Evolutionary conservation across 2,113 vertebrate species (phyloP).

Genomic region (Struthidea cinerea): DNA sequence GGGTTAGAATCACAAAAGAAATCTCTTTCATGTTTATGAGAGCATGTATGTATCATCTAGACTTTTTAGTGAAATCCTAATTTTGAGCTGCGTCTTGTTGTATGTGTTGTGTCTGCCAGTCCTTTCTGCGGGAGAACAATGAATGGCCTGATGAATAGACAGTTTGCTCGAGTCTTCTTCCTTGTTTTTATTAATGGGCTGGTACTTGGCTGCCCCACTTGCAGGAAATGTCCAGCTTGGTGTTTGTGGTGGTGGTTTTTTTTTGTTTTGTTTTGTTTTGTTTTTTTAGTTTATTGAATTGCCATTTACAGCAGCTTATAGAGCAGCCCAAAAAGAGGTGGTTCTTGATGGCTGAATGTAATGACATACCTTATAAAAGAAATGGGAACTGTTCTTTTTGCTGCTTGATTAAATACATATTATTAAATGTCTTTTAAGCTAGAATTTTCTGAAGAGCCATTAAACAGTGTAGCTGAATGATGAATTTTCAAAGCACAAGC

Average conservation of each 20-base stretch:
- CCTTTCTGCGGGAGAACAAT: not conserved
- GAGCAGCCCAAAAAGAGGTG: not conserved
- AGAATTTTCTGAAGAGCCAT: not conserved
- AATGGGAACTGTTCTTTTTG: not conserved
- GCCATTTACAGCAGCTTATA: not conserved
- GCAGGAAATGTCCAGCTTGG: not conserved
- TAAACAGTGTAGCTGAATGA: not conserved
- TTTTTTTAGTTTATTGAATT: not conserved
- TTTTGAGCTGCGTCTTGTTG: not conserved
- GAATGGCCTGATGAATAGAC: not conserved
- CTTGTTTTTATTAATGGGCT: not conserved
- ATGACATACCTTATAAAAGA: not conserved
- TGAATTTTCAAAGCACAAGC: not conserved
- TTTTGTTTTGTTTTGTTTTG: not conserved
- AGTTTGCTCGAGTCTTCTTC: not conserved
- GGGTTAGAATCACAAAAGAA: not conserved
- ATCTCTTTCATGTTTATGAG: not conserved
- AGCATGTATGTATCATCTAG: not conserved
- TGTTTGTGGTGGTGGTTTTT: no score
- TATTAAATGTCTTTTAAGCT: conserved; percentile 1
- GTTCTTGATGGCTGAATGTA: not conserved
- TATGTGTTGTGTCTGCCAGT: not conserved
- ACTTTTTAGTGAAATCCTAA: not conserved
- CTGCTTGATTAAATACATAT: not conserved
- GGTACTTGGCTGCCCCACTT: not conserved